These are phyloP conservation scores for Aurelia sp. DNA, from an alignment of 30 jellyfish, hydroid and myxozoan genomes.

Conservation along the genomic window DNA sequence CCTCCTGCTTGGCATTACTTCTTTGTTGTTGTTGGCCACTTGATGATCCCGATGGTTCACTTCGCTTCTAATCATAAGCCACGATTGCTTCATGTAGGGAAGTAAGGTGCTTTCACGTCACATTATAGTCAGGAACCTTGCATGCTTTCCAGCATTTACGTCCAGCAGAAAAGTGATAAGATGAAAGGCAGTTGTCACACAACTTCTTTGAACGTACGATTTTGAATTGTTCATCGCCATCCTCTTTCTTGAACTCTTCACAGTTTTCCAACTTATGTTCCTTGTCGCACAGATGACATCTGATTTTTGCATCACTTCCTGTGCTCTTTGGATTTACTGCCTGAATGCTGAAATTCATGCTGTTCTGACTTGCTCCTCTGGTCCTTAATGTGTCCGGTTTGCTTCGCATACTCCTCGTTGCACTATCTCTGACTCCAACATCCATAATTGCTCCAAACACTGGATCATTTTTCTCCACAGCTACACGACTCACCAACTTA, in stretches of 20 bases:
- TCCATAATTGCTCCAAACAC: neutral
- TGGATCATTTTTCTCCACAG: constrained; percentile 26
- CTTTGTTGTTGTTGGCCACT: neutral
- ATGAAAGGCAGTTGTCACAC: constrained; percentile 55
- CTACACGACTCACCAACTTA: neutral
- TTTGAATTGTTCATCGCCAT: constrained; percentile 33
- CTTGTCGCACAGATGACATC: constrained; percentile 37
- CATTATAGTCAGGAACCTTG: constrained; percentile 20
- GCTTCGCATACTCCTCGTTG: too few species aligned
- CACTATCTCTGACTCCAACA: too few species aligned
- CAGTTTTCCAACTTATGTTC: constrained; percentile 41
- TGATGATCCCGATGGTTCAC: neutral
- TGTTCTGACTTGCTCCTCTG: too few species aligned
- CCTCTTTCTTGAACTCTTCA: constrained; percentile 24
- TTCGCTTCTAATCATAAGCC: constrained; percentile 22
- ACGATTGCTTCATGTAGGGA: constrained; percentile 36
- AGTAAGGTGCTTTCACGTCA: constrained; percentile 41
- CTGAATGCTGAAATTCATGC: constrained; percentile 29
- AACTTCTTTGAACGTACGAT: constrained; percentile 27
- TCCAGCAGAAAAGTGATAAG: constrained; percentile 41
- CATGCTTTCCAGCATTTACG: constrained; percentile 46
- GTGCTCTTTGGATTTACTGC: neutral
- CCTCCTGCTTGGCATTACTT: neutral
- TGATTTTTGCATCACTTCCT: neutral
- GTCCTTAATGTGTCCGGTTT: too few species aligned